A percentile compares a stretch with the other conserved stretches of the same genome.
phyloP scores from a whole-genome alignment of 2,797 vertebrate genomes.

The Sebastes cheni region DNA sequence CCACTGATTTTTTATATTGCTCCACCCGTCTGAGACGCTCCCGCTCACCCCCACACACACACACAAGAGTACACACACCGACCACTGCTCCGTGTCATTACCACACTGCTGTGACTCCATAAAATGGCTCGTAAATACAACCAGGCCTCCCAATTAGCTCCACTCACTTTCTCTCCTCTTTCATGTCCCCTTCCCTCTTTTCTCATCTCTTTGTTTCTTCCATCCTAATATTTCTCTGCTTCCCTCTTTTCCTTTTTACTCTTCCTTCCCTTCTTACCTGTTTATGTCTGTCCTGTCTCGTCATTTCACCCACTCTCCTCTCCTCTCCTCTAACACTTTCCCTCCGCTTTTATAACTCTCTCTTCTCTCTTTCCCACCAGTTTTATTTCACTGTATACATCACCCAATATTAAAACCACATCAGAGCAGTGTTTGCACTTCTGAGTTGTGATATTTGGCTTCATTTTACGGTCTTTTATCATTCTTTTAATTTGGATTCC shows the following conservation, averaged over 20 bases:
- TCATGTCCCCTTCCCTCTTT: conserved; percentile 30
- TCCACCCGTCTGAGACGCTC: conserved; percentile 57
- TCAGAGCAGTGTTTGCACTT: conserved; percentile 9
- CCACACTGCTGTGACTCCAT: conserved; percentile 73
- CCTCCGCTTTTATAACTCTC: background rate
- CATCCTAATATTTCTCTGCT: conserved; percentile 5
- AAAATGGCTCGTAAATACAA: conserved; percentile 77
- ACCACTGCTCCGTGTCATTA: conserved; percentile 60
- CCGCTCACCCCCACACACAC: conserved; percentile 9
- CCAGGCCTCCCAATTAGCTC: conserved; percentile 74
- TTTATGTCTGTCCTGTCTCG: background rate
- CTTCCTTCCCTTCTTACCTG: background rate
- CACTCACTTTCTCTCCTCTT: conserved; percentile 69
- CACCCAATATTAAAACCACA: conserved; percentile 15
- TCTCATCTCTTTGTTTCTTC: conserved; percentile 14
- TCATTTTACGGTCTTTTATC: background rate
- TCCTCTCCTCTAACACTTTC: background rate
- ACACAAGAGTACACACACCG: conserved; percentile 41
- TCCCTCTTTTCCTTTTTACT: background rate
- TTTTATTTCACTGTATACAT: conserved; percentile 19
- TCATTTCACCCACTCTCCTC: background rate
- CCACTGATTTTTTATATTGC: conserved; percentile 37
- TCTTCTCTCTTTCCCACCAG: background rate
- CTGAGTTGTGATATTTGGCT: background rate
- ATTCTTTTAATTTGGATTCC: background rate